Percentiles rank a stretch among this genome's conserved stretches.
These are phyloP conservation scores for Cryptoblepharus egeriae DNA, from an alignment of 2,797 vertebrate genomes.

Conservation along the genomic window DNA sequence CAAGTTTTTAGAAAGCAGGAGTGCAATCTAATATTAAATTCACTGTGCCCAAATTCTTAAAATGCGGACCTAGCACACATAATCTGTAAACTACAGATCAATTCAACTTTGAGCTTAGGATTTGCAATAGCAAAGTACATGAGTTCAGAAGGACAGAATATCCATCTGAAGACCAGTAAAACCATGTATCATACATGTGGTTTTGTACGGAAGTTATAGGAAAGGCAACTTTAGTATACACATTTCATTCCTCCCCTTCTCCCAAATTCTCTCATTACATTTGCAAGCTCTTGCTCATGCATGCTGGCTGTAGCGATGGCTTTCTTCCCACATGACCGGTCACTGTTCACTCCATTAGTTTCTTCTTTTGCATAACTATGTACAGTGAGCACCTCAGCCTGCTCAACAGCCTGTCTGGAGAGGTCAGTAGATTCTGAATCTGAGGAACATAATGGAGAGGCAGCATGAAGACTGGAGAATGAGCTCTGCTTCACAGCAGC, in stretches of 20 bases:
- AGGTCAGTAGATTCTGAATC: constrained; percentile 86
- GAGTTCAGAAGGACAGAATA: not conserved
- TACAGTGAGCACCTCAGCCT: constrained; percentile 84
- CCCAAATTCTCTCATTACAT: constrained; percentile 69
- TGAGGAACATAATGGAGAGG: constrained; percentile 73
- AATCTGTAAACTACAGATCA: not conserved
- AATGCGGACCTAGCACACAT: not conserved
- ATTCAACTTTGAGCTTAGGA: not conserved
- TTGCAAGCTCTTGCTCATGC: constrained; percentile 75
- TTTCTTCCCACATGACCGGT: constrained; percentile 65
- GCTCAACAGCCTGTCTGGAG: constrained; percentile 82
- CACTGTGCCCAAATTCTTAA: not conserved
- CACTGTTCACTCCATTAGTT: constrained; percentile 33
- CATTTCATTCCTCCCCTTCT: not conserved
- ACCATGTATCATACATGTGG: not conserved
- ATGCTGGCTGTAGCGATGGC: constrained; percentile 62
- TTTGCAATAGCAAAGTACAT: not conserved
- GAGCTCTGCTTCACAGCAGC: constrained; percentile 58
- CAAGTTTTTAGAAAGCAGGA: not conserved
- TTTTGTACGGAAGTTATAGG: not conserved
- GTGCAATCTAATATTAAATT: not conserved
- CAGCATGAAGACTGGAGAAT: constrained; percentile 61
- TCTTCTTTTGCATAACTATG: constrained; percentile 90
- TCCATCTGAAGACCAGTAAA: not conserved
- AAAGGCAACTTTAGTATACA: not conserved